Evolutionary conservation across 2,888 invertebrate genomes (phyloP).

Genomic region (Peribatodes rhomboidaria): DNA sequence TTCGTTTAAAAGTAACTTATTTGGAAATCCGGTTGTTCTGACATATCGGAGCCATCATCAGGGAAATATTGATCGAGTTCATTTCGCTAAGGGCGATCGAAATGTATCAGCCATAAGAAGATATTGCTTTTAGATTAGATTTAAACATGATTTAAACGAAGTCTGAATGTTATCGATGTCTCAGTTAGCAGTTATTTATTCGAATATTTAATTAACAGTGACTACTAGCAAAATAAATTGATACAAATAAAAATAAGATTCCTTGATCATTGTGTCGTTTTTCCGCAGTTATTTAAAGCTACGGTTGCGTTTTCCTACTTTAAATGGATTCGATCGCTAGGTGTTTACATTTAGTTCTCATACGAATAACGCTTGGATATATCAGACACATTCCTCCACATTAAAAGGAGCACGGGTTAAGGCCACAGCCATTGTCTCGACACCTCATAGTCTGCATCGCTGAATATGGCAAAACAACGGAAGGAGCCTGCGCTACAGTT

Average conservation of each 20-base stretch:
- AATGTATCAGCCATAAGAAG: constrained; percentile 31
- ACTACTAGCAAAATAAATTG: neutral
- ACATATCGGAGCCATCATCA: constrained; percentile 45
- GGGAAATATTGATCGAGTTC: constrained; percentile 47
- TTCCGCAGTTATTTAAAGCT: no score
- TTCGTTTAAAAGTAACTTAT: constrained; percentile 49
- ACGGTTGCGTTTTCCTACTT: no score
- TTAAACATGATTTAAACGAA: constrained; percentile 23
- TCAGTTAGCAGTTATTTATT: constrained; percentile 11
- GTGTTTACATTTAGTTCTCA: neutral
- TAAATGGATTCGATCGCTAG: neutral
- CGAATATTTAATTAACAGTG: neutral
- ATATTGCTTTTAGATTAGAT: constrained; percentile 25
- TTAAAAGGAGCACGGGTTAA: constrained; percentile 22
- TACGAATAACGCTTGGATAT: neutral
- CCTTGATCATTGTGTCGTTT: no score
- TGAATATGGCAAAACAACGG: constrained; percentile 62
- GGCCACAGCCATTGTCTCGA: constrained; percentile 37
- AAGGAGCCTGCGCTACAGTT: constrained; percentile 69
- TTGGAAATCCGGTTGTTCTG: constrained; percentile 45
- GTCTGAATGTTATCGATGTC: constrained; percentile 19
- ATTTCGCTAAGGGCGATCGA: constrained; percentile 43
- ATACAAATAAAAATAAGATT: no score
- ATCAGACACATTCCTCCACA: neutral
- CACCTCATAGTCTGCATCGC: constrained; percentile 45